phyloP scores from a whole-genome alignment of 2,888 invertebrate species.

The Megastigmus dorsalis region DNA sequence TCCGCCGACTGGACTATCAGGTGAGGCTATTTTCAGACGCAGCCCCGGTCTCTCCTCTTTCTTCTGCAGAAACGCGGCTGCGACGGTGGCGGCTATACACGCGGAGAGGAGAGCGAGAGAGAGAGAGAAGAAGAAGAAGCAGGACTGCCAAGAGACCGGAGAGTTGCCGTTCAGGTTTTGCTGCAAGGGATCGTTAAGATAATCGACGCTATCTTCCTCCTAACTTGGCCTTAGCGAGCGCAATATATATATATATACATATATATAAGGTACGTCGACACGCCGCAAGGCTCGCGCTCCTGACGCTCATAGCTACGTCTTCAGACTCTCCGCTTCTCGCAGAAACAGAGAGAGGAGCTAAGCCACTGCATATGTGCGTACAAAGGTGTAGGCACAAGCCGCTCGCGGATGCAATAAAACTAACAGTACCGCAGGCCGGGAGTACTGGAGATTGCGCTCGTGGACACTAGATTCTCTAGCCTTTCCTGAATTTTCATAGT shows the following conservation, averaged over 20 bases:
- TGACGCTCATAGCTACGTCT: too few relatives aligned
- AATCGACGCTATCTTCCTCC: slow-evolving; percentile 73
- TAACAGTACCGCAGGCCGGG: slow-evolving; percentile 32
- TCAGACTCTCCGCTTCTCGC: too few relatives aligned
- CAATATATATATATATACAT: too few relatives aligned
- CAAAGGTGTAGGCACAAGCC: neutral
- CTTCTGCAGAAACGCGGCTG: slow-evolving; percentile 58
- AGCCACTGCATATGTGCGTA: too few relatives aligned
- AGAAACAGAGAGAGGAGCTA: too few relatives aligned
- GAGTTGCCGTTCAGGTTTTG: slow-evolving; percentile 74
- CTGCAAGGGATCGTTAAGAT: slow-evolving; percentile 74
- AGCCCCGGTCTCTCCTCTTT: slow-evolving; percentile 55
- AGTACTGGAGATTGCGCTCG: neutral
- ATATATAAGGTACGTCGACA: too few relatives aligned
- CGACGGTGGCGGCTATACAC: slow-evolving; percentile 43
- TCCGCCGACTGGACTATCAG: slow-evolving; percentile 52
- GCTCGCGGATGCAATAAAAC: slow-evolving; percentile 39
- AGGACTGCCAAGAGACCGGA: slow-evolving; percentile 61
- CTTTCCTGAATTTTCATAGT: too few relatives aligned
- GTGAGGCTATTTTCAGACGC: slow-evolving; percentile 62
- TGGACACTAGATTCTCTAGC: neutral
- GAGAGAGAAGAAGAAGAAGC: too few relatives aligned
- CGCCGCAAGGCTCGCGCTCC: neutral
- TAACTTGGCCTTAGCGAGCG: slow-evolving; percentile 69
- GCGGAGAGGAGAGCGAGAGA: slow-evolving; percentile 21